These are phyloP conservation scores for Oreochromis aureus DNA, from an alignment of 2,113 vertebrate species.

Conservation along the genomic window DNA sequence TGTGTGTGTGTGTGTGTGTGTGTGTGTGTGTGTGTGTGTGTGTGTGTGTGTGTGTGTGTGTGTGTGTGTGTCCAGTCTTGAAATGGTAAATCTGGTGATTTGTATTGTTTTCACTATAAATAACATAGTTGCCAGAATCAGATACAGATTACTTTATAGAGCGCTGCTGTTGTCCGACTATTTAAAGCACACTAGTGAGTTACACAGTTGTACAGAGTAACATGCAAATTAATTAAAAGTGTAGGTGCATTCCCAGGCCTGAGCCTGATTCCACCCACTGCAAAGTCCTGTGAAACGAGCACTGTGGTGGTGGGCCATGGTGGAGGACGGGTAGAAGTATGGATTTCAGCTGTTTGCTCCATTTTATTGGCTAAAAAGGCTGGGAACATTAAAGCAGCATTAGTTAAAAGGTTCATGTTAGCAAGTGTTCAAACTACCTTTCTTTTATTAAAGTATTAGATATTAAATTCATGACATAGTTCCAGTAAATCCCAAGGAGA, in stretches of 20 bases:
- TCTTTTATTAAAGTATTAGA: neutral
- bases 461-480: neutral
- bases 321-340: neutral
- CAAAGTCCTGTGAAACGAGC: neutral
- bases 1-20: neutral
- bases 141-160: neutral
- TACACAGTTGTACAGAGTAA: neutral
- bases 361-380: neutral
- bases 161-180: neutral
- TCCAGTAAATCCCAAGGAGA: neutral
- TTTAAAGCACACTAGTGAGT: neutral
- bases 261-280: neutral
- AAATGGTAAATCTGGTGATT: neutral
- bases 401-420: neutral
- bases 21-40: too few species aligned
- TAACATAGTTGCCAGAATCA: accelerated
- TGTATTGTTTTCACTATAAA: neutral
- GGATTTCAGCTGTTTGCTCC: neutral
- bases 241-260: neutral
- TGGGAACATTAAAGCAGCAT: neutral
- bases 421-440: neutral
- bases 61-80: neutral
- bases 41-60: neutral
- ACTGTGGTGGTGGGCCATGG: neutral
- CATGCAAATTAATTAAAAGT: accelerated